A percentile compares a stretch with the other conserved stretches of the same genome.
These are phyloP conservation scores for Nesidiocoris tenuis DNA, from an alignment of 2,888 invertebrate genomes.

Conservation along the genomic window DNA sequence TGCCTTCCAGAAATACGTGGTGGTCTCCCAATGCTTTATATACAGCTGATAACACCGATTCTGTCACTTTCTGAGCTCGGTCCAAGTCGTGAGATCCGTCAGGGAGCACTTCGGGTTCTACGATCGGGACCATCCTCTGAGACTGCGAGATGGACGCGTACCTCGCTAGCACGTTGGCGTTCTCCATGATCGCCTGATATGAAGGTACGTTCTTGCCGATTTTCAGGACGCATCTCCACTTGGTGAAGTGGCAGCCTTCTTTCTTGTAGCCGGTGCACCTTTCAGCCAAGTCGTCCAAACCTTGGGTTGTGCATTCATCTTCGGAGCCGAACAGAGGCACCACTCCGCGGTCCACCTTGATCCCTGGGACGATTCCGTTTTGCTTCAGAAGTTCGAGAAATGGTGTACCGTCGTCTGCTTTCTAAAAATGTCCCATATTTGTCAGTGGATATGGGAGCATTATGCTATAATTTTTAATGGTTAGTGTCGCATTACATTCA, in stretches of 20 bases:
- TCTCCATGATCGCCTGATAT: slow-evolving; percentile 60
- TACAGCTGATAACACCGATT: slow-evolving; percentile 58
- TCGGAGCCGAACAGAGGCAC: slow-evolving; percentile 63
- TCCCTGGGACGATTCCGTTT: slow-evolving; percentile 59
- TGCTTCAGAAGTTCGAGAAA: slow-evolving; percentile 59
- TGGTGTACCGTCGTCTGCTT: slow-evolving; percentile 60
- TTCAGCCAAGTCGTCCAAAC: slow-evolving; percentile 62
- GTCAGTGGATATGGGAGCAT: no score
- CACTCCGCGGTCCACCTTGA: slow-evolving; percentile 67
- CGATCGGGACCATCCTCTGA: slow-evolving; percentile 66
- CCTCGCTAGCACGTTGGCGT: slow-evolving; percentile 64
- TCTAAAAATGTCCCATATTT: no score
- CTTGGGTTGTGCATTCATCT: slow-evolving; percentile 65
- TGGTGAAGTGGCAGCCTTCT: slow-evolving; percentile 65
- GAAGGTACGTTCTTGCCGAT: slow-evolving; percentile 62
- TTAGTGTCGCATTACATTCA: no score
- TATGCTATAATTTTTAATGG: no score
- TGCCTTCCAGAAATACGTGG: slow-evolving; percentile 63
- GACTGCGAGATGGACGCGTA: slow-evolving; percentile 63
- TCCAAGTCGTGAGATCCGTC: slow-evolving; percentile 65
- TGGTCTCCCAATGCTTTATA: slow-evolving; percentile 66
- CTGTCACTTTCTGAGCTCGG: slow-evolving; percentile 61
- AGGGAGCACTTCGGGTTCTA: slow-evolving; percentile 63
- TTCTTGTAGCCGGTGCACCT: slow-evolving; percentile 64
- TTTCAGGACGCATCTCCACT: slow-evolving; percentile 64